Evolutionary conservation across 2,797 vertebrate genomes (phyloP).

Genomic region (Cryptoblepharus egeriae): DNA sequence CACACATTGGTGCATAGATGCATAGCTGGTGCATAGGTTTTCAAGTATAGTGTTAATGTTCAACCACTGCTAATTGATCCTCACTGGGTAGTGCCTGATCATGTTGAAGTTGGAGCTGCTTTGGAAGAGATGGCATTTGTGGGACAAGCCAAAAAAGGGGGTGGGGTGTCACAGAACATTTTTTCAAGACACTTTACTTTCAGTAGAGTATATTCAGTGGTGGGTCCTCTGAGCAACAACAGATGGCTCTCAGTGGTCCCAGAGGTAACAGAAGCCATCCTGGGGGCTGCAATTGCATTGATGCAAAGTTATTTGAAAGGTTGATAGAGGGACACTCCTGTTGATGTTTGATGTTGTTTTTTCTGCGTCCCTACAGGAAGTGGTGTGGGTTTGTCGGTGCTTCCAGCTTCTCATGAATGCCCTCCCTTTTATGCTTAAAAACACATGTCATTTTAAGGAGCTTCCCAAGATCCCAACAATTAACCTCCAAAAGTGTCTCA

Average conservation of each 20-base stretch:
- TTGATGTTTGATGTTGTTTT: not conserved
- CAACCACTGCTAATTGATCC: too few relatives aligned
- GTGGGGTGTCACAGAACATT: rapidly evolving
- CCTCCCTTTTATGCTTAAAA: not conserved
- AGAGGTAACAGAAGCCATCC: not conserved
- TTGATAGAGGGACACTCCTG: not conserved
- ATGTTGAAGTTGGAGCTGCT: not conserved
- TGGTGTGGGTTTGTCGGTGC: constrained; percentile 5
- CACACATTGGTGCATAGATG: too few relatives aligned
- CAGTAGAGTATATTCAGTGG: not conserved
- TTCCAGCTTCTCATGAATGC: constrained; percentile 17
- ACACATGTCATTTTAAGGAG: not conserved
- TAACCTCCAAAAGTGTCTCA: not conserved
- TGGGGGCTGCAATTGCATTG: not conserved
- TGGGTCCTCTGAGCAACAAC: not conserved
- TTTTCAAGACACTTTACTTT: not conserved
- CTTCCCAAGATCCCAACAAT: not conserved
- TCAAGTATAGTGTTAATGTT: not conserved
- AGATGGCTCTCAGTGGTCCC: too few relatives aligned
- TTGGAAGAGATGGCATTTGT: not conserved
- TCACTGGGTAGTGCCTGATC: not conserved
- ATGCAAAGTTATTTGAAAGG: not conserved
- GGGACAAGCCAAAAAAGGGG: not conserved
- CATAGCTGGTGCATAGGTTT: not conserved
- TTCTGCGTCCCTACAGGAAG: constrained; percentile 38